A percentile compares a stretch with the other conserved stretches of the same genome.
These are phyloP conservation scores for Cyrtodaria siliqua DNA, from an alignment of 2,888 invertebrate species.

Conservation along the genomic window DNA sequence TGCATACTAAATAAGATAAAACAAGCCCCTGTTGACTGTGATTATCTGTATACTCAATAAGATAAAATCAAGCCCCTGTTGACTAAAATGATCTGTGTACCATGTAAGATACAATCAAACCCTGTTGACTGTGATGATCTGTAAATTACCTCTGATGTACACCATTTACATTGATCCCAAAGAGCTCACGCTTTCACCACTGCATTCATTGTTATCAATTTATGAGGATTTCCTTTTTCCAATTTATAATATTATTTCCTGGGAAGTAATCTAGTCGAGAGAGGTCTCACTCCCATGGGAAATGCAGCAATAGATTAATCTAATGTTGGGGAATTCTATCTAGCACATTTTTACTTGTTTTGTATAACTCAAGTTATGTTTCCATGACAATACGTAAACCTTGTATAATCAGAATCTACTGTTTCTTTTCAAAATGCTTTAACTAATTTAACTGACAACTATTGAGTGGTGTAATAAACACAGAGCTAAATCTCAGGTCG, in stretches of 20 bases:
- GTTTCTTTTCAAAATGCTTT: slow-evolving; percentile 2
- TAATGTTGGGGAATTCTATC: slow-evolving; percentile 42
- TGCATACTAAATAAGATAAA: too few species aligned
- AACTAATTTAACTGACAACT: slow-evolving; percentile 5
- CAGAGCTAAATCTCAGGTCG: too few species aligned
- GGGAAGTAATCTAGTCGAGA: slow-evolving; percentile 57
- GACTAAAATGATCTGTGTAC: too few species aligned
- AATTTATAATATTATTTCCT: slow-evolving; percentile 63
- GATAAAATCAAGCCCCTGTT: too few species aligned
- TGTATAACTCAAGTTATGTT: slow-evolving; percentile 19
- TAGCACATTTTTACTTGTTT: slow-evolving; percentile 39
- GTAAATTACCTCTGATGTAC: slow-evolving; percentile 38
- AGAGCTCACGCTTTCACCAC: slow-evolving; percentile 27
- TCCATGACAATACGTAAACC: slow-evolving; percentile 30
- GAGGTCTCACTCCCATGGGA: slow-evolving; percentile 52
- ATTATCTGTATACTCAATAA: too few species aligned
- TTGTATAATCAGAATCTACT: slow-evolving; percentile 19
- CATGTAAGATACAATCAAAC: too few species aligned
- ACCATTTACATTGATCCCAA: slow-evolving; percentile 54
- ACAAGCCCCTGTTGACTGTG: too few species aligned
- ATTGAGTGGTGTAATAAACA: not conserved
- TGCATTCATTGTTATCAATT: slow-evolving; percentile 55
- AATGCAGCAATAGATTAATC: slow-evolving; percentile 56
- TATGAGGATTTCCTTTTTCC: slow-evolving; percentile 56
- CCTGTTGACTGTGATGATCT: slow-evolving; percentile 36